A percentile compares a stretch with the other conserved stretches of the same genome.
Evolutionary conservation across 2,113 vertebrate genomes (phyloP).

Genomic region (Reinhardtius hippoglossoides): DNA sequence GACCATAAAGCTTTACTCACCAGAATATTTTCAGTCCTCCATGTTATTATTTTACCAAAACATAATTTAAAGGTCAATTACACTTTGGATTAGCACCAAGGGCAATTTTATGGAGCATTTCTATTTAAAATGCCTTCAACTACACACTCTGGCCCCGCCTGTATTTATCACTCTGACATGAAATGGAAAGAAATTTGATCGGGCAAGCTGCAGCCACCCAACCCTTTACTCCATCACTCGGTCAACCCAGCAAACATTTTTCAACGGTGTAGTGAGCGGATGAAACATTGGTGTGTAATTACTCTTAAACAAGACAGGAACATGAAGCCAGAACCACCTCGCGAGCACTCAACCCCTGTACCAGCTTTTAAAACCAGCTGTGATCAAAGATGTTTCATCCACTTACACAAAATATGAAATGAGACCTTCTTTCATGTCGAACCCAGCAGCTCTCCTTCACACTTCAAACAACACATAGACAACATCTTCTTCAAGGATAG

Average conservation of each 20-base stretch:
- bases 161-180: conserved; percentile 41
- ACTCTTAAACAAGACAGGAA: conserved; percentile 23
- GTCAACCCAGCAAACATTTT: conserved; percentile 2
- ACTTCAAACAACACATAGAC: conserved; percentile 18
- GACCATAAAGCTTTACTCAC: no score
- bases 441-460: conserved; percentile 15
- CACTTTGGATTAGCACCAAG: not conserved
- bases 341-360: not conserved
- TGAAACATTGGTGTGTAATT: conserved; percentile 6
- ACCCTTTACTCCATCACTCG: conserved; percentile 17
- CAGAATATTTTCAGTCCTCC: not conserved
- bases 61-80: not conserved
- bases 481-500: not conserved
- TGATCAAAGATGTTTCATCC: conserved; percentile 34
- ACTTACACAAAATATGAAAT: not conserved
- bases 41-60: not conserved
- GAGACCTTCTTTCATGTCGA: not conserved
- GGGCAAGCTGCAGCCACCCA: not conserved
- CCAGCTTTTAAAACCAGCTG: conserved; percentile 17
- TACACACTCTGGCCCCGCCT: not conserved
- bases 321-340: conserved; percentile 3
- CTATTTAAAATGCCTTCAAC: not conserved
- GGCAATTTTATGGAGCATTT: not conserved
- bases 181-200: conserved; percentile 38
- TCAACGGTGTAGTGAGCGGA: not conserved